Evolutionary conservation across 92 coral and sea anemone species (phyloP), one percentile per base, ranked within the genome.

Genomic region (Epizoanthus rinbou): DNA sequence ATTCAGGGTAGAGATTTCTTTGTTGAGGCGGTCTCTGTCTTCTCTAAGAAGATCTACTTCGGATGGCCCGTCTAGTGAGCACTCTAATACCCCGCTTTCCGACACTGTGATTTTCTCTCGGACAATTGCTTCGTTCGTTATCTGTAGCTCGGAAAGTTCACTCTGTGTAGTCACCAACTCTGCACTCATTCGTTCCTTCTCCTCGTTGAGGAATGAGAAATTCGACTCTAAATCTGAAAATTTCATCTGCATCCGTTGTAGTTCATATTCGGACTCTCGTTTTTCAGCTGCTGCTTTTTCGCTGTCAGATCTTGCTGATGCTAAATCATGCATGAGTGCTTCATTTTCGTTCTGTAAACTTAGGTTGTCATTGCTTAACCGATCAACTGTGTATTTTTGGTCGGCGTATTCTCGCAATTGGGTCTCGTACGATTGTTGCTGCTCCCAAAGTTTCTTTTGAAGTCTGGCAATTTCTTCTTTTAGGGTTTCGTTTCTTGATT

Each of bases 381-480:
- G 86, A 76, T 97, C 96, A n/a, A 87, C 17, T 22, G 84, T 86
- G 87, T 87, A 92, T 64, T 47, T 93, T 74, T 83, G 89, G 73
- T 92, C 94, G 37, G 95, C 76, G 14, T 84, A 88, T 28, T 94
- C 91, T 15, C 91, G 92, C 39, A 91, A 74, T 67, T 79, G 73
- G 33, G 76, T 90, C 13, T 94, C 95, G 0, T 81, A 78, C 35
- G 92, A 89, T 33, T 94, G 94, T 69, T 97, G 98, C 43, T 91
- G 92, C 33, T 94, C 97, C 43, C 91, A 68, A 35, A 87, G 86
- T 62, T 90, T 93, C 68, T 88, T 90, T 84, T 97, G 96, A n/a
- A 92, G 92, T 57, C 90, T 86, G 66, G 93, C 91, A 47, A 88
- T 94, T 75, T 97, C 98, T 60, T 94, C 98, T 65, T 92, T 97